Conservation (phyloP, 2,888 invertebrate genomes). For the Cataglyphis altisquamis region DNA sequence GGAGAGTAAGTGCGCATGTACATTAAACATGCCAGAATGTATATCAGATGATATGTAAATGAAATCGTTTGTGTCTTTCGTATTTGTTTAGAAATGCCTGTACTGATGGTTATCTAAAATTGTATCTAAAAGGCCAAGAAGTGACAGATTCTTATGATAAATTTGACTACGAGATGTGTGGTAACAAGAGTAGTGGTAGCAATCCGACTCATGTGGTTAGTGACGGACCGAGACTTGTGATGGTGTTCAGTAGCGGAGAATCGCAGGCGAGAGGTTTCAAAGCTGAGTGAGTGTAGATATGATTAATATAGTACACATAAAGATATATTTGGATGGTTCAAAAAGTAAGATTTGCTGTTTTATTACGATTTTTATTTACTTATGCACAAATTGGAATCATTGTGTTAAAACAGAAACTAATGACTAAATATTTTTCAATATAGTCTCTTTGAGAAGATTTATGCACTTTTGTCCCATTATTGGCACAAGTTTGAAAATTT, state of each 20-base stretch:
- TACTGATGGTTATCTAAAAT: conserved; percentile 95
- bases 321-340: too few relatives aligned
- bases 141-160: conserved; percentile 97
- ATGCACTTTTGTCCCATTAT: too few relatives aligned
- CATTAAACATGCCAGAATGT: neutral
- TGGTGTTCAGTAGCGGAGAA: conserved; percentile 98
- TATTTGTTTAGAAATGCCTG: conserved; percentile 88
- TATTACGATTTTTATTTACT: too few relatives aligned
- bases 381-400: too few relatives aligned
- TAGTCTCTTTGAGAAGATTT: too few relatives aligned
- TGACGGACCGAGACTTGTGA: conserved; percentile 96
- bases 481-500: too few relatives aligned
- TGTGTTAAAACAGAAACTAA: too few relatives aligned
- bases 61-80: neutral
- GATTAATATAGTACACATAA: neutral
- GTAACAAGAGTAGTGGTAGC: conserved; percentile 90
- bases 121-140: conserved; percentile 97
- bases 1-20: conserved; percentile 91
- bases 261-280: conserved; percentile 96
- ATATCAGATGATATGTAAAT: neutral
- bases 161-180: conserved; percentile 97
- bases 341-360: too few relatives aligned
- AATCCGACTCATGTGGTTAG: conserved; percentile 94
- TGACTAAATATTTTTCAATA: too few relatives aligned
- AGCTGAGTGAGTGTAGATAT: conserved; percentile 86